Evolutionary conservation across 2,888 invertebrate genomes (phyloP), one percentile per base, ranked within the genome.

Genomic region (Anorthoa munda): DNA sequence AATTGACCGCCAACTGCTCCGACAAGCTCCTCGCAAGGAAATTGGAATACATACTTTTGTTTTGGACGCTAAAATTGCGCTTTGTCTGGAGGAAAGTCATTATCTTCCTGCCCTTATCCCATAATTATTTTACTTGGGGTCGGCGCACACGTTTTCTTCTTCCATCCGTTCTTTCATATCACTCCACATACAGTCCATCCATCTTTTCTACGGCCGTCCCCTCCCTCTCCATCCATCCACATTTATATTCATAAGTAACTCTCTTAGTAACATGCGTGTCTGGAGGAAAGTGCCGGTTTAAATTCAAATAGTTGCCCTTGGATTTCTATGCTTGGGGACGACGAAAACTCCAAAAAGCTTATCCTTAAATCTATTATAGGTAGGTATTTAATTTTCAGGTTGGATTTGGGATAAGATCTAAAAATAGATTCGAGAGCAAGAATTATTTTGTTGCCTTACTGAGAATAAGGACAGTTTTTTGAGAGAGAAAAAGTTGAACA

Each of bases 51-150:
- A 17, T 61, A 65, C 17, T 66, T 78, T 78, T 48, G 64, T 77
- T 61, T 48, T 7, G 17, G 18, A 15, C 65, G 39, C 56, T 82
- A 82, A 78, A 66, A 78, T 61, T n/a, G 39, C 72, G 67, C 66
- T 21, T 45, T 15, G 7, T 5, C 13, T 31, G 4, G n/a, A n/a
- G 2, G n/a, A 58, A 58, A n/a, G 31, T 58, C 31, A 31, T 31
- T 5, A 31, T 31, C 31, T 31, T 7, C 31, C 31, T 26, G 26
- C 26, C 26, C 26, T 26, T 26, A 26, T 26, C 26, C 26, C 4
- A 31, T 31, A n/a, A n/a, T n/a, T n/a, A n/a, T n/a, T 5, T 31
- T 31, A 31, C 5, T 31, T 31, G 31, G 2, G 31, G 26, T 26
- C 26, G 26, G 31, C 5, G 31, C 31, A 7, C 31, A 31, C 31